Conservation (phyloP, 2,888 invertebrate genomes). For the Dynastes grantii region DNA sequence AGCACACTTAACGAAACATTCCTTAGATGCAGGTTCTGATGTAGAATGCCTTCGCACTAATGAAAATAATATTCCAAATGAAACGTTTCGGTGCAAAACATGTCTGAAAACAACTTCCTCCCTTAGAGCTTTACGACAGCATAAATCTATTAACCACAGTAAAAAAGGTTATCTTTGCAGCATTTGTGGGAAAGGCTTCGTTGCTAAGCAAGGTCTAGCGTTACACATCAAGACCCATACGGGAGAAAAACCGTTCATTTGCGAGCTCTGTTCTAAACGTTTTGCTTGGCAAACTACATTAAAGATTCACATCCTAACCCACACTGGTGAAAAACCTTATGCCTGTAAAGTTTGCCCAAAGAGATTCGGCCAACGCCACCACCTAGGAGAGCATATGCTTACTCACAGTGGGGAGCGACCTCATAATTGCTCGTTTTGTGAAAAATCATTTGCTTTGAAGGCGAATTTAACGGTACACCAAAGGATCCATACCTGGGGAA, state of each 20-base stretch:
- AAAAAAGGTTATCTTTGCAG: constrained; percentile 53
- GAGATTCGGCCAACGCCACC: constrained; percentile 51
- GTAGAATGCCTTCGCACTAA: not conserved
- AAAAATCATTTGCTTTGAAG: constrained; percentile 54
- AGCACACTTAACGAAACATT: constrained; percentile 16
- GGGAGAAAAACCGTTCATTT: constrained; percentile 63
- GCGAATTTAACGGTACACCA: constrained; percentile 56
- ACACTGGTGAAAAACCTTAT: constrained; percentile 63
- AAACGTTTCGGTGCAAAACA: constrained; percentile 28
- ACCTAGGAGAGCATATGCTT: constrained; percentile 53
- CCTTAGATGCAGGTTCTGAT: not conserved
- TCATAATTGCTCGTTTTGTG: constrained; percentile 52
- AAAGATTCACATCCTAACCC: constrained; percentile 63
- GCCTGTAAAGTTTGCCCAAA: constrained; percentile 53
- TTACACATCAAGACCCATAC: constrained; percentile 60
- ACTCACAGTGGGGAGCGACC: constrained; percentile 55
- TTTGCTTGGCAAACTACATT: constrained; percentile 63
- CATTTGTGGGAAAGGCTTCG: constrained; percentile 54
- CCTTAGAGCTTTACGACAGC: constrained; percentile 34
- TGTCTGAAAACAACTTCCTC: constrained; percentile 37
- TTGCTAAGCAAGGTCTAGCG: constrained; percentile 49
- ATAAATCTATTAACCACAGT: constrained; percentile 40
- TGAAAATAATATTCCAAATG: not conserved
- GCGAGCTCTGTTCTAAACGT: constrained; percentile 62
- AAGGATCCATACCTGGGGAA: constrained; percentile 57